These are phyloP conservation scores for Philaenus spumarius DNA, from an alignment of 1,140 invertebrate genomes.

Conservation along the genomic window DNA sequence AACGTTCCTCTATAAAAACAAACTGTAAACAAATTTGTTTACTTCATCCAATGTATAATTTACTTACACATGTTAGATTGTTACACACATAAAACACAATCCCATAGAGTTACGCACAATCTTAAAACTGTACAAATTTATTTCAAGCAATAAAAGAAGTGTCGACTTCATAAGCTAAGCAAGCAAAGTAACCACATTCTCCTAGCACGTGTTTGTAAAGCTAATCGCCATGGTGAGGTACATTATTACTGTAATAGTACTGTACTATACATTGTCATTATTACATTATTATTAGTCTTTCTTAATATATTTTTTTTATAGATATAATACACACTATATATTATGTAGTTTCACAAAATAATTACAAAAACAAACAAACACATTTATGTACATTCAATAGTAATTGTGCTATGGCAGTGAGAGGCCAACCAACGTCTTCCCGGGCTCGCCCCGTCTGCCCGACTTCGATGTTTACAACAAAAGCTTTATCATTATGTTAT, in stretches of 20 bases:
- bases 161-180: too few relatives aligned
- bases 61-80: too few relatives aligned
- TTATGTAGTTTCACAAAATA: constrained; percentile 17
- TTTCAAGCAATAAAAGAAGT: too few relatives aligned
- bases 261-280: constrained; percentile 27
- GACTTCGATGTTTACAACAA: not conserved
- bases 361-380: constrained; percentile 6
- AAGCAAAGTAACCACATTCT: too few relatives aligned
- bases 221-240: constrained; percentile 26
- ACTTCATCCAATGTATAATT: too few relatives aligned
- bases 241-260: constrained; percentile 25
- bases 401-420: constrained; percentile 32
- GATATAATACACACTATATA: constrained; percentile 23
- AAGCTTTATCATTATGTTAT: too few relatives aligned
- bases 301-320: constrained; percentile 21
- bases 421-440: constrained; percentile 21
- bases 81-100: too few relatives aligned
- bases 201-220: constrained; percentile 11
- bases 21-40: too few relatives aligned
- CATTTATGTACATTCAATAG: constrained; percentile 17
- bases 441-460: constrained; percentile 7
- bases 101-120: too few relatives aligned
- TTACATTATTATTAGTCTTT: constrained; percentile 21
- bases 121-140: too few relatives aligned
- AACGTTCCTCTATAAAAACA: too few relatives aligned